Base-by-base conservation (phyloP, 2,113 vertebrate genomes). In the Psephotus haematonotus region DNA sequence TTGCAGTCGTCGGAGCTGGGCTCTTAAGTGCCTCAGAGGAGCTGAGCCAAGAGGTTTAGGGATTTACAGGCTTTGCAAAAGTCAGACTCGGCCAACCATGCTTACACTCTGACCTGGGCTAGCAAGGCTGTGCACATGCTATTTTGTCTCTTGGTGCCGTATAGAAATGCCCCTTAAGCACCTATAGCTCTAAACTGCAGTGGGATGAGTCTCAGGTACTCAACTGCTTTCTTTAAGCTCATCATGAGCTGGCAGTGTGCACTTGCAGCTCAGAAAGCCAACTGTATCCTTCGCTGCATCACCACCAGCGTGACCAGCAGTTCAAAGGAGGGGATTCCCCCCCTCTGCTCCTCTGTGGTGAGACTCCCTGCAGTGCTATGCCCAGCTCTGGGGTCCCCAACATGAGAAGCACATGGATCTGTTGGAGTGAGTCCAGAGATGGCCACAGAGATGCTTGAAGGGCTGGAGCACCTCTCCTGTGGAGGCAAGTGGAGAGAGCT, bases 71-170 rank as follows among this genome's bases (percentile, higher is more conserved):
- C 68, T 28, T 22, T 27, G 35, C 33, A 50, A 55, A 22, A 75
- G 55, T 17, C 14, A 9, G 22, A 33, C 43, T 43, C 0, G 2
- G 23, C 35, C 1, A 3, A 0, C 47, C 37, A 5, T 6, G 2
- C 7, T 14, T 29, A 44, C 4, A 0, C 46, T 23, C 27, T 3
- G 46, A 16, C 29, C 52, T 6, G 41, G 65, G 60, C 41, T 20
- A 17, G 22, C 29, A 3, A 5, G 6, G 52, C 68, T 22, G 33
- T 7, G 3, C 33, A 1, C 23, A 5, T 1, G 1, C 4, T n/a
- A 0, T 20, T 29, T 52, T 22, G 52, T 43, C n/a, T 2, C 52
- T 29, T 7, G 5, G 44, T 29, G 15, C 31, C 7, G 0, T 2
- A 8, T 7, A 35, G 29, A 55, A 70, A 28, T 3, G 29, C 24